phyloP scores from a whole-genome alignment of 2,797 vertebrate species.

The Muscicapa striata region DNA sequence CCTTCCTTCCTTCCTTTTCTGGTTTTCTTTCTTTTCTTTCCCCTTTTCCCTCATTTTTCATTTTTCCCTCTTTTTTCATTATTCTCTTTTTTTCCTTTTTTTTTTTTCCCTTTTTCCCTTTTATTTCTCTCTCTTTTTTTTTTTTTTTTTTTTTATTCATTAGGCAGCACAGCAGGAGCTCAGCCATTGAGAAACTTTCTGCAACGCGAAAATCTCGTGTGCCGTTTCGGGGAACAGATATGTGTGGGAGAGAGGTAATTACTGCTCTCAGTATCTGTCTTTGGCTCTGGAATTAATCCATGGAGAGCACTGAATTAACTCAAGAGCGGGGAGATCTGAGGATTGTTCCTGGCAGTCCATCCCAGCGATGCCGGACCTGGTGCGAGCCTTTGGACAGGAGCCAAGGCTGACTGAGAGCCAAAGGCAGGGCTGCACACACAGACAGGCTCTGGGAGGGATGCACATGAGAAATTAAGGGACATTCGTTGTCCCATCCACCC shows the following conservation, averaged over 20 bases:
- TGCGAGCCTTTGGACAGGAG: background rate
- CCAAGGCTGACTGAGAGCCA: background rate
- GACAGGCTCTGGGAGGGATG: background rate
- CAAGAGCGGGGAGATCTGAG: conserved; percentile 28
- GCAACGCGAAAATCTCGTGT: background rate
- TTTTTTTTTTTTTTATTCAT: background rate
- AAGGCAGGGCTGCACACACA: background rate
- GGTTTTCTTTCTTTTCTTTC: background rate
- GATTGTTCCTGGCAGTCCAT: conserved; percentile 27
- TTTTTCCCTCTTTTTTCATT: background rate
- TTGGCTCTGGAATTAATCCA: conserved; percentile 53
- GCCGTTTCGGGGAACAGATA: background rate
- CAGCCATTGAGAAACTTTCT: background rate
- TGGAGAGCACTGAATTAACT: conserved; percentile 37
- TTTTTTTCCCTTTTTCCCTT: rapidly evolving
- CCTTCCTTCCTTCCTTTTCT: background rate
- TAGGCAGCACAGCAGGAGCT: background rate
- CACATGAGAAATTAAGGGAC: background rate
- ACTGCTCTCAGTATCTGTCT: conserved; percentile 4
- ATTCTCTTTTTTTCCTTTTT: too few species aligned
- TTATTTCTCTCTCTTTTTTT: too few species aligned
- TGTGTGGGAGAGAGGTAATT: conserved; percentile 53
- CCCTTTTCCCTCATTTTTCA: too few species aligned
- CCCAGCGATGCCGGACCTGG: background rate
- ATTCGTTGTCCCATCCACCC: background rate